Evolutionary conservation across 2,888 invertebrate species (phyloP).

Genomic region (Sarcophaga carnaria): DNA sequence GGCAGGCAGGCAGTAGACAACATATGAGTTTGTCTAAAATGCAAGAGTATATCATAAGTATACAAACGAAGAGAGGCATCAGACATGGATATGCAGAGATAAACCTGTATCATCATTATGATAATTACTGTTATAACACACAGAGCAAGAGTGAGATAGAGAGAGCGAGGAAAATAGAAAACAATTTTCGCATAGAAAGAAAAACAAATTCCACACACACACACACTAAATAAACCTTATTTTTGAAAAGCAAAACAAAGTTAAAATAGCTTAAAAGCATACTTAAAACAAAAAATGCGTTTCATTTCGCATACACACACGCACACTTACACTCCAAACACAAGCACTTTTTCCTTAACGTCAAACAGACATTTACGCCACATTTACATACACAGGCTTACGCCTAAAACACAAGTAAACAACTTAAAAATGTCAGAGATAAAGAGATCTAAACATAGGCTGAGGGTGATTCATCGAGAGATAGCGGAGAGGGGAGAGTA

Average conservation of each 20-base stretch:
- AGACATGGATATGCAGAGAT: constrained; percentile 12
- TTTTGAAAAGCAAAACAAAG: constrained; percentile 8
- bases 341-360: too few relatives aligned
- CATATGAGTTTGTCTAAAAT: background rate
- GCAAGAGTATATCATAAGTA: background rate
- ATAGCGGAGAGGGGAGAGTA: background rate
- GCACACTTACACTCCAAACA: background rate
- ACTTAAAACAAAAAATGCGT: constrained; percentile 46
- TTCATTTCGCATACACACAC: constrained; percentile 2
- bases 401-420: too few relatives aligned
- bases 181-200: background rate
- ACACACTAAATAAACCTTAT: constrained; percentile 44
- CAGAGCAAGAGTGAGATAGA: background rate
- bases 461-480: too few relatives aligned
- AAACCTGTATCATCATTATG: constrained; percentile 39
- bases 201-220: constrained; percentile 10
- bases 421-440: too few relatives aligned
- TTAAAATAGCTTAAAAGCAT: constrained; percentile 54
- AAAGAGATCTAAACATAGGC: too few relatives aligned
- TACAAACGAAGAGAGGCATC: background rate
- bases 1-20: too few relatives aligned
- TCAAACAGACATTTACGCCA: too few relatives aligned
- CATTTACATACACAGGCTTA: too few relatives aligned
- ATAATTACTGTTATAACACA: constrained; percentile 16
- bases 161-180: background rate